phyloP scores from a whole-genome alignment of 2,888 invertebrate genomes.

The Hemistola chrysoprasaria region DNA sequence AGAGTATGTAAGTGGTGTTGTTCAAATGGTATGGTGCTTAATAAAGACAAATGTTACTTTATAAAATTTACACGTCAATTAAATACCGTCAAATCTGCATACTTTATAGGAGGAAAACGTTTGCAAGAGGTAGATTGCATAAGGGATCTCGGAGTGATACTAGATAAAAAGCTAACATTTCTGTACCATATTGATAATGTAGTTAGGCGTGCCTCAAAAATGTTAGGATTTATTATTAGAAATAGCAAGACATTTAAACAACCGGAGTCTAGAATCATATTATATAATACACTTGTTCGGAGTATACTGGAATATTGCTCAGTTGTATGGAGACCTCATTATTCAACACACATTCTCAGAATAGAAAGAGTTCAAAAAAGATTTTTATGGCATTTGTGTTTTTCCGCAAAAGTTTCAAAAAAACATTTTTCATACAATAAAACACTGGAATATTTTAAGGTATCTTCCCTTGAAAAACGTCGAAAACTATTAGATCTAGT shows the following conservation, averaged over 20 bases:
- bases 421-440: no score
- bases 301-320: slow-evolving; percentile 8
- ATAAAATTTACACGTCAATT: background rate
- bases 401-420: no score
- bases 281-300: slow-evolving; percentile 10
- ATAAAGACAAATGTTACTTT: background rate
- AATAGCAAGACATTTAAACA: slow-evolving; percentile 13
- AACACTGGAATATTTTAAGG: no score
- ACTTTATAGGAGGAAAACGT: background rate
- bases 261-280: slow-evolving; percentile 4
- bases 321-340: background rate
- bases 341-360: background rate
- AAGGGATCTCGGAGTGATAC: slow-evolving; percentile 14
- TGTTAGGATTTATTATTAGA: slow-evolving; percentile 17
- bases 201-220: slow-evolving; percentile 12
- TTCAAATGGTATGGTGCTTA: background rate
- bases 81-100: background rate
- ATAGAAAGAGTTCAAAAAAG: slow-evolving; percentile 6
- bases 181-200: slow-evolving; percentile 10
- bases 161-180: slow-evolving; percentile 16
- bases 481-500: no score
- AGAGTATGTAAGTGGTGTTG: background rate
- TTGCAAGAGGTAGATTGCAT: slow-evolving; percentile 7
- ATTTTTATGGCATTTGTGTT: background rate
- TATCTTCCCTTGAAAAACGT: no score